A percentile compares a stretch with the other conserved stretches of the same genome.
Conservation (phyloP, 2,888 invertebrate genomes). For the Melinaea menophilus region DNA sequence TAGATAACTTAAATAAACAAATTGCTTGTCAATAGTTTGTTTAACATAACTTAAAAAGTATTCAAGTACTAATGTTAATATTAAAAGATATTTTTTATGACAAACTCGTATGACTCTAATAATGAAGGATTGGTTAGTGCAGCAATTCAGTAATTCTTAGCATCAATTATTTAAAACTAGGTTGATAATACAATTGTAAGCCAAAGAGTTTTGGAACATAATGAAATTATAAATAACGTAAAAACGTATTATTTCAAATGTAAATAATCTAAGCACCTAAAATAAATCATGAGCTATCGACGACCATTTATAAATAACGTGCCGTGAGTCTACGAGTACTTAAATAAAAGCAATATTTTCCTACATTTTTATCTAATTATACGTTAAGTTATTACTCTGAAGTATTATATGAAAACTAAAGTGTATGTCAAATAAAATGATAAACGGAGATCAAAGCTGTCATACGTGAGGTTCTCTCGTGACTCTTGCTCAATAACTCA, state of each 20-base stretch:
- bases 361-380: neutral
- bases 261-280: no score
- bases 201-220: no score
- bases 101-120: neutral
- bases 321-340: no score
- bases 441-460: conserved; percentile 20
- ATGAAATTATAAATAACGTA: no score
- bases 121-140: neutral
- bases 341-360: neutral
- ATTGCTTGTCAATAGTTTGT: conserved; percentile 17
- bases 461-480: conserved; percentile 34
- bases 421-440: conserved; percentile 15
- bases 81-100: neutral
- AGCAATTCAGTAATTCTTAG: neutral
- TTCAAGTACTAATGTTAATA: neutral
- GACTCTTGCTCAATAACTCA: conserved; percentile 28
- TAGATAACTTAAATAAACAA: conserved; percentile 35
- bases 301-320: no score
- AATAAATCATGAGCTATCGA: no score
- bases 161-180: neutral
- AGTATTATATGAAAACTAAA: conserved; percentile 1
- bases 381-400: neutral
- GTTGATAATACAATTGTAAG: no score
- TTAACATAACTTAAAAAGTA: conserved; percentile 10
- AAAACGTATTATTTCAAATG: no score